Conservation (phyloP, 2,888 invertebrate species). For the Orchesellides sinensis region DNA sequence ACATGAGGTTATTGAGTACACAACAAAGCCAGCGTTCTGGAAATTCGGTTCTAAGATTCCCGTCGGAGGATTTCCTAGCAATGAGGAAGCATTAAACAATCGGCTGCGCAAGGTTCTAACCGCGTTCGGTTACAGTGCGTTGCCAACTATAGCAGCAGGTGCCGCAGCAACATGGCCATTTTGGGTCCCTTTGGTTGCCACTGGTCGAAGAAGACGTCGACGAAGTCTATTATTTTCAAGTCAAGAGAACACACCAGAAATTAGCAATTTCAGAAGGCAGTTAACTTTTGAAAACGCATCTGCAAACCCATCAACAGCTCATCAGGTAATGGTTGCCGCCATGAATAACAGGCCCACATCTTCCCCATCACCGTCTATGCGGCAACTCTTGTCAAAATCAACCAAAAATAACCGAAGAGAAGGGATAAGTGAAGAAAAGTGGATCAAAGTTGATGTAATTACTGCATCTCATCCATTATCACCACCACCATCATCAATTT, state of each 20-base stretch:
- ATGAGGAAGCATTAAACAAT: constrained; percentile 52
- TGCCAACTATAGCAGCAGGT: constrained; percentile 74
- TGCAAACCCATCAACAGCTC: neutral
- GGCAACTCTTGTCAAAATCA: constrained; percentile 61
- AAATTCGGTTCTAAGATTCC: constrained; percentile 65
- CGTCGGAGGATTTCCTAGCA: constrained; percentile 24
- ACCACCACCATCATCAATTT: constrained; percentile 48
- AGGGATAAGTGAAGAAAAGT: constrained; percentile 67
- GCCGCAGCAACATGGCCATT: constrained; percentile 74
- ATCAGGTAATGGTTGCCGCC: too few species aligned
- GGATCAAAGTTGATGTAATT: constrained; percentile 75
- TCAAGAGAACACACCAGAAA: neutral
- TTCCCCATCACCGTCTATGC: too few species aligned
- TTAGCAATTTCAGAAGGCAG: constrained; percentile 34
- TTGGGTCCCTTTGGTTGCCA: constrained; percentile 72
- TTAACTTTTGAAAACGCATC: too few species aligned
- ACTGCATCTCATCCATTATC: constrained; percentile 58
- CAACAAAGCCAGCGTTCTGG: constrained; percentile 66
- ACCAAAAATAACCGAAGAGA: constrained; percentile 58
- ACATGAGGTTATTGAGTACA: constrained; percentile 36
- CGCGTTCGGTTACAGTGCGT: constrained; percentile 73
- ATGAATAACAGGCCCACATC: constrained; percentile 2
- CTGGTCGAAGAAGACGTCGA: constrained; percentile 56
- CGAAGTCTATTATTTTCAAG: neutral
- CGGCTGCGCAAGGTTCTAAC: constrained; percentile 69